phyloP scores from a whole-genome alignment of 2,888 invertebrate species.

The Biston betularia region DNA sequence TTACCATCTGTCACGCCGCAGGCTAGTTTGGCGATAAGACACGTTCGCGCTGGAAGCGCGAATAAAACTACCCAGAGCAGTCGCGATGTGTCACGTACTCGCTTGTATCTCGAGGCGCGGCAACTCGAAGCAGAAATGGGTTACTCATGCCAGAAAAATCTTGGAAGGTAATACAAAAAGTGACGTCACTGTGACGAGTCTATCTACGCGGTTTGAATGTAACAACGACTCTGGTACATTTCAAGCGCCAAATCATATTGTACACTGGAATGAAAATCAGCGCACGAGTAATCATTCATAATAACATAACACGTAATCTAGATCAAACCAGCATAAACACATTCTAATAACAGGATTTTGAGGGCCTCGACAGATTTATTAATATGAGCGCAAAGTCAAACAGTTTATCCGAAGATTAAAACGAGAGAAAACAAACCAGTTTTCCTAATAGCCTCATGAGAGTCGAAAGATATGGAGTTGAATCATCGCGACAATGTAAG shows the following conservation, averaged over 20 bases:
- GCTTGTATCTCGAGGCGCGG: constrained; percentile 6
- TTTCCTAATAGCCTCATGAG: constrained; percentile 10
- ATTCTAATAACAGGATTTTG: not conserved
- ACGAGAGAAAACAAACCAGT: constrained; percentile 16
- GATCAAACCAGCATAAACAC: not conserved
- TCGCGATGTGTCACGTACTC: constrained; percentile 24
- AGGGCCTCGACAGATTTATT: not conserved
- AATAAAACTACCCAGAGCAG: constrained; percentile 19
- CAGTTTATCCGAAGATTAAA: not conserved
- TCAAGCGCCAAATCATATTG: constrained; percentile 20
- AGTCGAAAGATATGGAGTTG: constrained; percentile 17
- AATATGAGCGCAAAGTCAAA: not conserved
- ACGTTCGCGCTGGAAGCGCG: constrained; percentile 23
- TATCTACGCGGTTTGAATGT: constrained; percentile 5
- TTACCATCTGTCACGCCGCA: constrained; percentile 29
- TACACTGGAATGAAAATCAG: constrained; percentile 21
- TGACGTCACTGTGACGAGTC: constrained; percentile 29
- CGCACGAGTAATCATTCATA: constrained; percentile 19
- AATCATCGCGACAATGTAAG: constrained; percentile 6
- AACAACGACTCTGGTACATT: constrained; percentile 4
- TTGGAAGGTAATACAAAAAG: constrained; percentile 28
- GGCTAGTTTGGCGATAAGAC: constrained; percentile 7
- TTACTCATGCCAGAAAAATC: constrained; percentile 34
- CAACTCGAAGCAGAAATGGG: constrained; percentile 13
- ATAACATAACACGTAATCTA: not conserved